phyloP scores from a whole-genome alignment of 37 sponge, comb jelly and placozoan genomes.

The Theonella swinhoei region DNA sequence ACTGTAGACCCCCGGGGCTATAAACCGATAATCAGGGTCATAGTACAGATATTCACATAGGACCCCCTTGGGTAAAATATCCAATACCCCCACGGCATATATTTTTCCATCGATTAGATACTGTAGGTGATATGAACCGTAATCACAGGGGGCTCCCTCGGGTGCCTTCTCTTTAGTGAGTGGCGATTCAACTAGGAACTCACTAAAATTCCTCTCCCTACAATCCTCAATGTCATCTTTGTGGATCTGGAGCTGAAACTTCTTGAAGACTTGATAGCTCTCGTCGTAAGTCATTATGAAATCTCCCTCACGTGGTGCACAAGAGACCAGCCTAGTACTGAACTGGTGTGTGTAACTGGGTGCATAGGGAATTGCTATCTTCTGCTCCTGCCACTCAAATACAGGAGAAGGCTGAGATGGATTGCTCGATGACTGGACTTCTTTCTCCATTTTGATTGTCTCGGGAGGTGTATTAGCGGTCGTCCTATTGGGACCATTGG shows the following conservation, averaged over 20 bases:
- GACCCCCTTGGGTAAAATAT: conserved; percentile 69
- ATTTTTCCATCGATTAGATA: conserved; percentile 72
- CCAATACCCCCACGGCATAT: conserved; percentile 67
- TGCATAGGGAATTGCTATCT: conserved; percentile 28
- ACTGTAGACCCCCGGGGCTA: conserved; percentile 65
- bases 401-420: not conserved
- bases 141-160: conserved; percentile 7
- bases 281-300: conserved; percentile 28
- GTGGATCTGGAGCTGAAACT: conserved; percentile 68
- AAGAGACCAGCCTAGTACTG: conserved; percentile 28
- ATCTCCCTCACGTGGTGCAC: not conserved
- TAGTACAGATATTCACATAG: conserved; percentile 80
- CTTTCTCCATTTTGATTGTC: not conserved
- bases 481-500: not conserved
- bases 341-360: conserved; percentile 54
- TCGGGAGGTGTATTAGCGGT: not conserved
- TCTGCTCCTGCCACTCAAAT: not conserved
- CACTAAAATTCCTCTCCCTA: conserved; percentile 30
- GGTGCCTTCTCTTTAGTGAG: conserved; percentile 1
- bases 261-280: conserved; percentile 60
- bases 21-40: conserved; percentile 67
- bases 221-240: conserved; percentile 45
- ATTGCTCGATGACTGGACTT: not conserved
- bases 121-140: conserved; percentile 77
- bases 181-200: conserved; percentile 43